Evolutionary conservation across 2,113 vertebrate genomes (phyloP).

Genomic region (Rhinichthys klamathensis): DNA sequence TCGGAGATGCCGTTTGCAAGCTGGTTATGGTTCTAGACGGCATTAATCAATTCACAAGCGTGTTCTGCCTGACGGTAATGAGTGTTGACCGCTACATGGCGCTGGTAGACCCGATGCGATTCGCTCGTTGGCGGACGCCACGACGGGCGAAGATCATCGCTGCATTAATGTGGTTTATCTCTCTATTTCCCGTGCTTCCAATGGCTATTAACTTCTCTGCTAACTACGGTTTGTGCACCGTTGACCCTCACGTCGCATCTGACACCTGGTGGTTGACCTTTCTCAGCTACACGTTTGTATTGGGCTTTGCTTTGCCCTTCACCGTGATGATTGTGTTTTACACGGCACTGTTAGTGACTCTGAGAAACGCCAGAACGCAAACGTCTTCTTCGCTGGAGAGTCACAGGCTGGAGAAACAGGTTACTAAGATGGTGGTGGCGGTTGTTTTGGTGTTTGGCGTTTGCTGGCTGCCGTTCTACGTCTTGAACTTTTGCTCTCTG

Average conservation of each 20-base stretch:
- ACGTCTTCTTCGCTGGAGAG: conserved; percentile 42
- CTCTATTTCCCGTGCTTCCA: conserved; percentile 75
- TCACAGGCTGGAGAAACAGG: conserved; percentile 68
- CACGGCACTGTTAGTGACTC: conserved; percentile 62
- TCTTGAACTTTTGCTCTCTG: conserved; percentile 75
- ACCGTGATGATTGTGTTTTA: conserved; percentile 72
- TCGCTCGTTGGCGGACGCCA: conserved; percentile 69
- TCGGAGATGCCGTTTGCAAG: conserved; percentile 72
- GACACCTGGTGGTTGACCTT: conserved; percentile 70
- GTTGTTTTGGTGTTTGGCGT: conserved; percentile 74
- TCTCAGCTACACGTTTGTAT: conserved; percentile 74
- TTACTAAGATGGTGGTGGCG: conserved; percentile 76
- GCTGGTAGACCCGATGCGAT: conserved; percentile 68
- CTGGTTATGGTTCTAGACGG: conserved; percentile 78
- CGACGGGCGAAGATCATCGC: conserved; percentile 70
- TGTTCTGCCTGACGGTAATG: conserved; percentile 78
- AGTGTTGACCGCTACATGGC: conserved; percentile 79
- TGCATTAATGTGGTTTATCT: conserved; percentile 72
- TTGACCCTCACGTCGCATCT: conserved; percentile 52
- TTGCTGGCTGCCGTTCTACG: conserved; percentile 81
- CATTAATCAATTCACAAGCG: conserved; percentile 82
- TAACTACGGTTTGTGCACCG: conserved; percentile 63
- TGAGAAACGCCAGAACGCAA: conserved; percentile 57
- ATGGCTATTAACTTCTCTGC: conserved; percentile 75
- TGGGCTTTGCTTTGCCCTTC: conserved; percentile 76